Percentiles rank a stretch among this genome's conserved stretches.
phyloP scores from a whole-genome alignment of 2,113 vertebrate genomes.

The Siphamia tubifer region DNA sequence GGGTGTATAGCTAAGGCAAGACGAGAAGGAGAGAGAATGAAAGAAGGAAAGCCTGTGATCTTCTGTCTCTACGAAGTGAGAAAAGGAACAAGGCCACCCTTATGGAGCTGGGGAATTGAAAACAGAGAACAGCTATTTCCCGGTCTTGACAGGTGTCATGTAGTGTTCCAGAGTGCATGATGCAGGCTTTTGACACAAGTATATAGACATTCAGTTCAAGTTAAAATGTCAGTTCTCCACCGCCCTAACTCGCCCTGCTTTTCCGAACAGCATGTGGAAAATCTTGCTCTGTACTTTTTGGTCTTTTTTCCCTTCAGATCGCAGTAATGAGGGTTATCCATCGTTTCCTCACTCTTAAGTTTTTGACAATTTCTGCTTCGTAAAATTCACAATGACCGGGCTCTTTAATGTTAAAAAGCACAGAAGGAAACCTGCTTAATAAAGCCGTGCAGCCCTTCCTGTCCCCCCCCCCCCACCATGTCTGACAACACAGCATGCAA shows the following conservation, averaged over 20 bases:
- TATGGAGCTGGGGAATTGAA: constrained; percentile 31
- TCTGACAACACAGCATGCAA: constrained; percentile 51
- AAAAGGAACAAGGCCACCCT: constrained; percentile 23
- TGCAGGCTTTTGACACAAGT: constrained; percentile 34
- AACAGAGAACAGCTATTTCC: constrained; percentile 54
- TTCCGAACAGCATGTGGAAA: background rate
- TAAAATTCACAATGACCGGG: background rate
- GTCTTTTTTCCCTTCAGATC: background rate
- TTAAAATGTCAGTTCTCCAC: constrained; percentile 15
- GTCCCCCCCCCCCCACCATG: no score
- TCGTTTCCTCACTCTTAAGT: background rate
- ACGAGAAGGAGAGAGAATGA: constrained; percentile 12
- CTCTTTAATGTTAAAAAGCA: constrained; percentile 25
- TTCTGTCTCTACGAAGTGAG: constrained; percentile 14
- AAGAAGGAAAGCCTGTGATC: constrained; percentile 37
- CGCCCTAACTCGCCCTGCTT: no score
- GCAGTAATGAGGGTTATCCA: background rate
- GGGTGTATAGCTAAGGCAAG: background rate
- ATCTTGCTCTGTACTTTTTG: background rate
- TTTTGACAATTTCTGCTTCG: background rate
- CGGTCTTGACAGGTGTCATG: constrained; percentile 62
- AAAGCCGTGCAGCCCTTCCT: constrained; percentile 8
- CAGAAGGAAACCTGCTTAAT: background rate
- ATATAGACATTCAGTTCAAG: constrained; percentile 15
- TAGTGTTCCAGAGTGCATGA: constrained; percentile 38